Base-by-base conservation (phyloP, 1,140 invertebrate genomes). In the Planococcus citri region DNA sequence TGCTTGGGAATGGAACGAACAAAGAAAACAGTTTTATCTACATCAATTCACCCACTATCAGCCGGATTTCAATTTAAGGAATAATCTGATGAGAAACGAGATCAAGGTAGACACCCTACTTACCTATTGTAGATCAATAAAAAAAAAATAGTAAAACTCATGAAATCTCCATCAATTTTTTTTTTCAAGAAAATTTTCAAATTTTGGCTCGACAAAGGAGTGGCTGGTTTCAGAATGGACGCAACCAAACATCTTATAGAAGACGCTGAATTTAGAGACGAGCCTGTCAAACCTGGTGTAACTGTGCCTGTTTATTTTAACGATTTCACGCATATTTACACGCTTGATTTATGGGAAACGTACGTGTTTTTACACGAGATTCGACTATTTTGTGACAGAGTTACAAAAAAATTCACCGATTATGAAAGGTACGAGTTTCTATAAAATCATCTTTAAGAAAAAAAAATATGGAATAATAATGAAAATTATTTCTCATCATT, bases 21-120 rank as follows among this genome's bases (percentile, higher is more conserved):
- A 79, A 41, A 80, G 89, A n/a, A 77, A 84, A 33, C 84, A 89
- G 77, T 92, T 83, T 74, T 92, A 90, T 74, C 78, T 88, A 0
- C 88, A 90, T 77, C 84, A 88, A 73, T 90, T 89, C 74, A 77
- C 83, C 0, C 78, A 79, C 68, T 83, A 84, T 57, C 87, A 90
- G 75, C 88, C 89, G 0, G 89, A 91, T 75, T 78, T 91, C 0
- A 90, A 91, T 77, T 87, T 85, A 75, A 78, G 84, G 9, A 85
- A 86, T 75, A 77, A 80, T 6, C 75, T 76, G 38, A 83, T 90
- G 1, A 78, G 81, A 0, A 75, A 84, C 71, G 84, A 85, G 73
- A 84, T 90, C 80, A 84, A 86, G 77, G 80, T 71, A 68, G 61
- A 29, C 29, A 9, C 21, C 20, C 27, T 20, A n/a, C n/a, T n/a